Base-by-base conservation (phyloP, 2,113 vertebrate genomes). In the Tamias sibiricus region DNA sequence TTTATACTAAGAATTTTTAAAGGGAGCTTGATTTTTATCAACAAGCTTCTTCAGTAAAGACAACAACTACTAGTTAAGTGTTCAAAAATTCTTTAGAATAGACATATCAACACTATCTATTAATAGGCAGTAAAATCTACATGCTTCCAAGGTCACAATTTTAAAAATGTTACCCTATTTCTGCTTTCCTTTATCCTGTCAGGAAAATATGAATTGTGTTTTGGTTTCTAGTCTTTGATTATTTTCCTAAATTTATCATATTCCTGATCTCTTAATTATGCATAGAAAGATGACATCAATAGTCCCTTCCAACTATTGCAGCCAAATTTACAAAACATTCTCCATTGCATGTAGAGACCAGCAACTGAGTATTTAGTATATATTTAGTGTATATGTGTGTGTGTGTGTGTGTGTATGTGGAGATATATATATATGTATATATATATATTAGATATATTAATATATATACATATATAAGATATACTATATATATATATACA, bases 221-320 rank as follows among this genome's bases (percentile, higher is more conserved):
- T 74, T 44, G 30, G 30, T 81, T 52, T 89, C 26, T 74, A 19
- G 9, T 28, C 49, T 59, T 95, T 85, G 0, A 87, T 64, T 81
- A 77, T 87, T 93, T 96, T 87, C 35, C 68, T 69, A 94, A 95
- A 92, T 95, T 77, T 80, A 80, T 83, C 77, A 54, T 57, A 89
- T 54, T 77, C 86, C 54, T 80, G 19, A 9, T 82, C 44, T 72
- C n/a, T 79, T 96, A 87, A 68, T 87, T 83, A 72, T 37, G 6
- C 8, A 77, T 22, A 90, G 52, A 72, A 92, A 77, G 52, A 47
- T 74, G 40, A 62, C 6, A 97, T 35, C 32, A 94, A 90, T 42
- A 20, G 28, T 72, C 66, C 77, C 28, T 71, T 72, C 62, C 68
- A 95, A 74, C 57, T 79, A 79, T 37, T 44, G 87, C 28, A 68